Evolutionary conservation across 1,140 invertebrate species (phyloP).

Genomic region (Zaprionus taronus): DNA sequence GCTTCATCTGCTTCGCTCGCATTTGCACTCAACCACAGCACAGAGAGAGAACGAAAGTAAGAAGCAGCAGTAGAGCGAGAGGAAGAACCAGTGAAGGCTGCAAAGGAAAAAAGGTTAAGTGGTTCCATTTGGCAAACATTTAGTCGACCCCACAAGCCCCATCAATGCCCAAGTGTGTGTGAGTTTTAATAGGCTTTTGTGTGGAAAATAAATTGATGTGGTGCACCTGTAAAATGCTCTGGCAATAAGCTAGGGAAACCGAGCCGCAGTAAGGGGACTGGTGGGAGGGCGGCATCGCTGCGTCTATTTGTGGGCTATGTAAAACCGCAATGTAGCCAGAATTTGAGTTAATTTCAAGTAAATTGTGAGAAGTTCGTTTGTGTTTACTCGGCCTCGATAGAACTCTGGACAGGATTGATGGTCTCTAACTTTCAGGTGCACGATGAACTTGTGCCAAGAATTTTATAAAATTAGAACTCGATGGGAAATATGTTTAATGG

Average conservation of each 20-base stretch:
- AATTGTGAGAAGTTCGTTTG: constrained; percentile 73
- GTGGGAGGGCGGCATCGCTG: neutral
- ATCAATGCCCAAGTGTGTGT: constrained; percentile 59
- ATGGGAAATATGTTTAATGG: neutral
- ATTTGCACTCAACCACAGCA: constrained; percentile 48
- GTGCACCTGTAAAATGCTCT: constrained; percentile 75
- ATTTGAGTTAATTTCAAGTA: constrained; percentile 76
- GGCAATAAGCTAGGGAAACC: constrained; percentile 50
- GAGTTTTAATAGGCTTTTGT: constrained; percentile 82
- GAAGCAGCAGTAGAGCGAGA: constrained; percentile 1
- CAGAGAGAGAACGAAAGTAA: constrained; percentile 24
- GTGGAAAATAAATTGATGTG: constrained; percentile 81
- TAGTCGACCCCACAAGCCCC: constrained; percentile 57
- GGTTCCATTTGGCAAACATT: constrained; percentile 81
- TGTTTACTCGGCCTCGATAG: constrained; percentile 29
- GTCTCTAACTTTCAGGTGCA: neutral
- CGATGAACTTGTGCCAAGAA: neutral
- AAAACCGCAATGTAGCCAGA: constrained; percentile 68
- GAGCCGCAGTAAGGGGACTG: constrained; percentile 15
- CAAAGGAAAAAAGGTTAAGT: constrained; percentile 74
- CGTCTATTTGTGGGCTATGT: constrained; percentile 56
- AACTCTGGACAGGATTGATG: constrained; percentile 6
- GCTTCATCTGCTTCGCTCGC: constrained; percentile 19
- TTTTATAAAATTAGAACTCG: neutral
- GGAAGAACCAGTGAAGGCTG: constrained; percentile 3